Evolutionary conservation across 2,113 vertebrate species (phyloP).

Genomic region (Amphilophus citrinellus): DNA sequence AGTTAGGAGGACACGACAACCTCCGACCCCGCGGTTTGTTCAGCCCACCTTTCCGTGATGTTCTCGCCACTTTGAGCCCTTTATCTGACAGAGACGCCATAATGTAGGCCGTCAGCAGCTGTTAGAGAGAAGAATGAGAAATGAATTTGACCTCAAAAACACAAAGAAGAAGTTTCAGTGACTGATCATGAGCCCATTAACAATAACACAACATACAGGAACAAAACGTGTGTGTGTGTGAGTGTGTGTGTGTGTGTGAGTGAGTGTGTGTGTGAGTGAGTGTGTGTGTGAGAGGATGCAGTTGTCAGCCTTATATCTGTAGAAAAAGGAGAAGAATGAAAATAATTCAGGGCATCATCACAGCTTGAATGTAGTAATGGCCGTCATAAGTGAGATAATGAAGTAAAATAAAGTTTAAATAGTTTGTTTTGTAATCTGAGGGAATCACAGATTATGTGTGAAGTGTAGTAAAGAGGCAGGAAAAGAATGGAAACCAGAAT

Average conservation of each 20-base stretch:
- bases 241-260: too few species aligned
- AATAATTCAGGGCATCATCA: neutral
- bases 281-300: neutral
- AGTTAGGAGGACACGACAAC: too few species aligned
- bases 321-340: neutral
- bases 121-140: neutral
- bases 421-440: too few species aligned
- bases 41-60: neutral
- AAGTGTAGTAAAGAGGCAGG: too few species aligned
- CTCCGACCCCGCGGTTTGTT: neutral
- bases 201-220: too few species aligned
- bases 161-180: neutral
- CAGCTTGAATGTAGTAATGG: neutral
- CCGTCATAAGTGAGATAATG: neutral
- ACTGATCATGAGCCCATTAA: neutral
- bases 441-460: too few species aligned
- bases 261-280: too few species aligned
- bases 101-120: neutral
- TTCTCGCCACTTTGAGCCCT: too few species aligned
- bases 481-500: too few species aligned
- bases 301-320: neutral
- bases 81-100: neutral
- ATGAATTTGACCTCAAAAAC: neutral
- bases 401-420: too few species aligned
- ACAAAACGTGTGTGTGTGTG: neutral